These are phyloP conservation scores for Propithecus deckenii DNA, from an alignment of 2,797 vertebrate species.

Conservation along the genomic window DNA sequence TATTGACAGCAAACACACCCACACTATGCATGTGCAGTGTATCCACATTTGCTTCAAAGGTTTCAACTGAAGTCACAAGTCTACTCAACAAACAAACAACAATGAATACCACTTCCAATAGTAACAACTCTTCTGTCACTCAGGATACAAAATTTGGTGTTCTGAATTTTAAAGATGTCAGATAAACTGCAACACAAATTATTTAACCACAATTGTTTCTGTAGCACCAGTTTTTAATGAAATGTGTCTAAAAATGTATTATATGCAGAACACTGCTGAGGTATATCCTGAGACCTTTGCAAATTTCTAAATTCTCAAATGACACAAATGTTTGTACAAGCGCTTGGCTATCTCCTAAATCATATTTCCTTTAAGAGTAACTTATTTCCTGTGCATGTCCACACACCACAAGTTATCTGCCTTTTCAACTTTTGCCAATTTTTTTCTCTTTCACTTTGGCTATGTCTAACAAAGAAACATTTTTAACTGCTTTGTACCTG, in stretches of 20 bases:
- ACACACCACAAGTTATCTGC: conserved; percentile 72
- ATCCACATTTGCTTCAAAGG: conserved; percentile 6
- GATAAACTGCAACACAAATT: conserved; percentile 16
- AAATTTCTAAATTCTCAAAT: conserved; percentile 64
- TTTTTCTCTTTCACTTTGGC: conserved; percentile 72
- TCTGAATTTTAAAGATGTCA: conserved; percentile 14
- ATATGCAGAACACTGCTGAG: conserved; percentile 32
- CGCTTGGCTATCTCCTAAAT: conserved; percentile 74
- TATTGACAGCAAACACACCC: background rate
- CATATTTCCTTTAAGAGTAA: conserved; percentile 75
- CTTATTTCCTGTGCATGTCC: conserved; percentile 76
- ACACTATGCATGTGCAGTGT: background rate
- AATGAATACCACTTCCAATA: background rate
- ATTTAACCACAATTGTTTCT: conserved; percentile 10
- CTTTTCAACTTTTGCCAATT: conserved; percentile 67
- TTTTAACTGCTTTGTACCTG: conserved; percentile 60
- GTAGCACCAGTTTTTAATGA: conserved; percentile 32
- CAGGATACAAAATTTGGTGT: background rate
- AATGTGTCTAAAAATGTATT: conserved; percentile 3
- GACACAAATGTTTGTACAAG: conserved; percentile 68
- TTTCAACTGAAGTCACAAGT: conserved; percentile 35
- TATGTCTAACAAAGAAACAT: conserved; percentile 36
- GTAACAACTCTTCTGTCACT: conserved; percentile 7
- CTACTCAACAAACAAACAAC: background rate
- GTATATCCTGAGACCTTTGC: background rate